phyloP scores from a whole-genome alignment of 2,888 invertebrate genomes.

The Crepidodera aurea region DNA sequence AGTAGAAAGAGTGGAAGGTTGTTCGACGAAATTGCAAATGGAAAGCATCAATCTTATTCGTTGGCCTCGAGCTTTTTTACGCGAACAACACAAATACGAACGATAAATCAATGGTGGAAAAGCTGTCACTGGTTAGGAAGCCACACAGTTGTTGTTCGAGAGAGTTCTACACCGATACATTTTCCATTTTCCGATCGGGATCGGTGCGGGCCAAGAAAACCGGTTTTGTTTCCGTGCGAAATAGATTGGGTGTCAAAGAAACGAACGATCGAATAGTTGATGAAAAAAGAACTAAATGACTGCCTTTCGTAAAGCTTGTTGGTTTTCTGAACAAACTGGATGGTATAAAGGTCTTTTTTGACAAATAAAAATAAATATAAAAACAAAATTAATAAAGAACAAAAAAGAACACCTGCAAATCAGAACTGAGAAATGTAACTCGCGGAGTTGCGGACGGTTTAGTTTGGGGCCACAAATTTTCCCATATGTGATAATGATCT shows the following conservation, averaged over 20 bases:
- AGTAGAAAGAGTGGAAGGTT: constrained; percentile 14
- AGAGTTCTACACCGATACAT: constrained; percentile 40
- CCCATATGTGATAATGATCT: no score
- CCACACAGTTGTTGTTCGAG: constrained; percentile 47
- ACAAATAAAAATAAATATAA: no score
- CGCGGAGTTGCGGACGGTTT: no score
- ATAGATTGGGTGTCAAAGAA: constrained; percentile 21
- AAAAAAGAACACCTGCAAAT: no score
- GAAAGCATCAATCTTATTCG: constrained; percentile 59
- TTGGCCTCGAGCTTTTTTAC: constrained; percentile 55
- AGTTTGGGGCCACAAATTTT: no score
- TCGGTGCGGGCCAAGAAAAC: constrained; percentile 21
- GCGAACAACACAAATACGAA: constrained; percentile 60
- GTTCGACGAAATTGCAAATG: constrained; percentile 52
- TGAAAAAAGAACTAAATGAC: background rate
- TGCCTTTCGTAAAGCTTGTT: no score
- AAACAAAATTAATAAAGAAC: no score
- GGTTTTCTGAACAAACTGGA: no score
- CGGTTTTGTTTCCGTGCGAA: constrained; percentile 17
- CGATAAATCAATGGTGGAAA: constrained; percentile 61
- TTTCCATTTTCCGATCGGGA: constrained; percentile 35
- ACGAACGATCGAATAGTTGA: constrained; percentile 11
- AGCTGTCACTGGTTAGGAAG: constrained; percentile 57
- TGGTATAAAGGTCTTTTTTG: no score
- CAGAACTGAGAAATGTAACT: no score